Percentiles rank a stretch among this genome's conserved stretches.
phyloP scores from a whole-genome alignment of 2,113 vertebrate species.

The Aspiorhynchus laticeps region DNA sequence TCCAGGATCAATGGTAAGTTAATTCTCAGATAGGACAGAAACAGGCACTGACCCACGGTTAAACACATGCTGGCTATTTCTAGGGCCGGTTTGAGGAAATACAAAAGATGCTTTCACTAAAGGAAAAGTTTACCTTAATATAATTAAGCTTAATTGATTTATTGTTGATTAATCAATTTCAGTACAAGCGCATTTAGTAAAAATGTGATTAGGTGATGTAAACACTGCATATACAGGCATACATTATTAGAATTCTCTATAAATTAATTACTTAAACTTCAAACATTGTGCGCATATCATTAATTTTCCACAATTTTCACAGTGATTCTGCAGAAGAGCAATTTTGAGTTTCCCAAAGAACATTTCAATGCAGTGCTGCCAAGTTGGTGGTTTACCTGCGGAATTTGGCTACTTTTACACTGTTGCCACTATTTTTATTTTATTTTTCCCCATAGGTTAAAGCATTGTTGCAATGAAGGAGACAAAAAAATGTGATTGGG shows the following conservation, averaged over 20 bases:
- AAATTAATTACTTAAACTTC: neutral
- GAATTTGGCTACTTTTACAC: too few species aligned
- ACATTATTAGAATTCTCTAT: neutral
- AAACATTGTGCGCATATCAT: neutral
- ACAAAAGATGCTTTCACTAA: neutral
- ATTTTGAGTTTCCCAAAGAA: too few species aligned
- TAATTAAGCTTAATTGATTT: neutral
- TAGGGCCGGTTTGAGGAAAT: neutral
- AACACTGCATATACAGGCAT: neutral
- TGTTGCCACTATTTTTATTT: too few species aligned
- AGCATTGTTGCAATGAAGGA: too few species aligned
- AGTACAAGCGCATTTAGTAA: neutral
- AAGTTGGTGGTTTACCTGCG: too few species aligned
- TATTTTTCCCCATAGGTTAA: too few species aligned
- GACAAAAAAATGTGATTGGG: too few species aligned
- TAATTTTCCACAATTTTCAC: too few species aligned
- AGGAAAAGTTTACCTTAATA: neutral
- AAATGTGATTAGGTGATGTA: neutral
- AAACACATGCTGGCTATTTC: neutral
- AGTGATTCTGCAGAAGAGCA: too few species aligned
- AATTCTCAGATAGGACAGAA: slow-evolving; percentile 11
- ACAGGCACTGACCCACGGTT: neutral
- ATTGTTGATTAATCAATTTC: slow-evolving; percentile 13
- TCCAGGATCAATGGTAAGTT: slow-evolving; percentile 92
- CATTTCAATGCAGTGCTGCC: too few species aligned